Conservation (phyloP, 92 coral and sea anemone genomes). For the Epizoanthus illoricatus region DNA sequence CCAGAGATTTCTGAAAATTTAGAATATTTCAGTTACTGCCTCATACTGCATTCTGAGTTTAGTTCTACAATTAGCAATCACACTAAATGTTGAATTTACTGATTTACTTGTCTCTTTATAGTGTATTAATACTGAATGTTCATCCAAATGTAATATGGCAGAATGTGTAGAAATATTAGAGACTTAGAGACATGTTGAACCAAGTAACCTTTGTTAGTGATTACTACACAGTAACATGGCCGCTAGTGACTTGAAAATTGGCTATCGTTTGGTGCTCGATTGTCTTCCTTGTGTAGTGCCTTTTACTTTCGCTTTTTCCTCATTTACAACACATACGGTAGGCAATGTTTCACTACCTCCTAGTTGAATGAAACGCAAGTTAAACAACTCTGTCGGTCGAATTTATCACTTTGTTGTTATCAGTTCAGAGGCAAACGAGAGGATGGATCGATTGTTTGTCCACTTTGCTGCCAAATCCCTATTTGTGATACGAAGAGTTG, state of each 20-base stretch:
- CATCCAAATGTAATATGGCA: too few species aligned
- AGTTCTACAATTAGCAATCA: too few species aligned
- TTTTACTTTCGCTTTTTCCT: neutral
- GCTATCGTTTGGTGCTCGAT: neutral
- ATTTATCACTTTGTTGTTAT: neutral
- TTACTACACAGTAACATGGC: constrained; percentile 1
- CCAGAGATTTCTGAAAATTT: too few species aligned
- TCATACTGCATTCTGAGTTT: too few species aligned
- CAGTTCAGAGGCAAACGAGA: neutral
- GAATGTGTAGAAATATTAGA: too few species aligned
- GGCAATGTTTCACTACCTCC: neutral
- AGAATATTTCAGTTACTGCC: too few species aligned
- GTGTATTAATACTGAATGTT: too few species aligned
- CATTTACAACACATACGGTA: neutral
- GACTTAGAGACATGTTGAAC: neutral
- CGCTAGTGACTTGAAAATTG: neutral
- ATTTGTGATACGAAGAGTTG: too few species aligned
- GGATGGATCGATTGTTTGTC: neutral
- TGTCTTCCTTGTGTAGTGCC: neutral
- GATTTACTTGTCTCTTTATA: too few species aligned
- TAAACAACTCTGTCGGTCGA: neutral
- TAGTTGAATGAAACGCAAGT: neutral
- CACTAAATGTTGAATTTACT: too few species aligned
- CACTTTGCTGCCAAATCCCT: neutral
- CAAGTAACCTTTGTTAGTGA: neutral